Base-by-base conservation (phyloP, 2,113 vertebrate genomes). In the Chaetodon trifascialis region DNA sequence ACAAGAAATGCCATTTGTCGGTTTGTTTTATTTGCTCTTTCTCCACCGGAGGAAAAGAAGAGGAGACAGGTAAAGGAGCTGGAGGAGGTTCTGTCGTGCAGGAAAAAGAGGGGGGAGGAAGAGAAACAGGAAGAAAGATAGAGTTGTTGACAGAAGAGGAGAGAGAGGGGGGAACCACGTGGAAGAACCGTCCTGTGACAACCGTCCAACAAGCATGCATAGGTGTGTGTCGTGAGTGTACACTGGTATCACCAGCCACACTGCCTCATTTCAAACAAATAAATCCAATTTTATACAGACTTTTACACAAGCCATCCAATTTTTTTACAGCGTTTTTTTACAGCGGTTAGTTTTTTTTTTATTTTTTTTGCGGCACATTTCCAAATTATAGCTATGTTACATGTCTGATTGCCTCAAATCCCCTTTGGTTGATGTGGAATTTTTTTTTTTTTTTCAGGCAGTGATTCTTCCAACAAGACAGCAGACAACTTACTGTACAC, bases 1-100 rank as follows among this genome's bases (percentile, higher is more conserved):
- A 70, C 78, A 73, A 36, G 47, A 64, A 87, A 82, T 40, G 63
- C 42, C 14, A 49, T 93, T 92, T 86, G 89, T 91, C 83, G 86
- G 80, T 94, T 91, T 92, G 89, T 95, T 95, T 30, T 94, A 93
- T 94, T 96, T 94, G 86, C 91, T 94, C 84, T 89, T 92, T 93
- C 88, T 89, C 93, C 91, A 88, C 87, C 84, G 78, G 89, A 86
- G 89, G 76, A 89, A 90, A 88, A 88, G 56, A 84, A 75, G 81
- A 88, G 83, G 88, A 75, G 83, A 88, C 78, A 56, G 89, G 87
- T 85, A 76, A 65, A 87, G 88, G 83, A 86, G 80, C 65, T 4
- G 55, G 67, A 82, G 79, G 86, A 93, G 80, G 82, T 88, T 92
- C 73, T 69, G 83, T 91, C 92, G 80, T 95, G 94, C 92, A 94